phyloP scores from a whole-genome alignment of 2,797 vertebrate species.

The Neoniphon sammara region DNA sequence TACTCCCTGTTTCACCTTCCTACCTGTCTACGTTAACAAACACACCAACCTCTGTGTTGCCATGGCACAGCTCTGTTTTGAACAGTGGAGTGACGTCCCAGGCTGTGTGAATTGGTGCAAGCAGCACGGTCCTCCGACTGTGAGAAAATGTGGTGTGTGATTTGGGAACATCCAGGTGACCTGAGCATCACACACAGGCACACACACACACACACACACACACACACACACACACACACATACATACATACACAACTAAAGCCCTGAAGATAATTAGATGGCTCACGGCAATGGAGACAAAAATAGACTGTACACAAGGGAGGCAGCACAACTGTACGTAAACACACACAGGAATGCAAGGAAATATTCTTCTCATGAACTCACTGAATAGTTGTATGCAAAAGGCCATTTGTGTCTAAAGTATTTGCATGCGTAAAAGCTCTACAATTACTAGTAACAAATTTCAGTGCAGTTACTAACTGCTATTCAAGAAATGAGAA shows the following conservation, averaged over 20 bases:
- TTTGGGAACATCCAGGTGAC: conserved; percentile 24
- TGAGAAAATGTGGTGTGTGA: conserved; percentile 16
- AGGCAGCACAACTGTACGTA: neutral
- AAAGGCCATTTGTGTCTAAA: neutral
- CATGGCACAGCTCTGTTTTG: conserved; percentile 20
- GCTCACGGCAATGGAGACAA: conserved; percentile 18
- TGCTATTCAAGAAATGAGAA: no score
- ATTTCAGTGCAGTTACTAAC: no score
- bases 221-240: neutral
- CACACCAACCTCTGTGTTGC: conserved; percentile 2
- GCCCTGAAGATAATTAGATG: conserved; percentile 30
- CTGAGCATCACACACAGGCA: conserved; percentile 3
- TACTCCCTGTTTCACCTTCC: no score
- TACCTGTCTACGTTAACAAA: neutral
- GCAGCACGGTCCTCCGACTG: conserved; percentile 1
- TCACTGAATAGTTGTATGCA: neutral
- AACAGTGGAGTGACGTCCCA: neutral
- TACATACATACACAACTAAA: conserved; percentile 12
- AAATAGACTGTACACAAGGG: conserved; percentile 18
- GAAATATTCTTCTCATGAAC: no score
- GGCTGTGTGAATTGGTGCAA: conserved; percentile 14
- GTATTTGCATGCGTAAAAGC: neutral
- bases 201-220: conserved; percentile 11
- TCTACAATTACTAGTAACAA: neutral
- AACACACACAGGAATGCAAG: neutral